These are phyloP conservation scores for Paradoxurus hermaphroditus DNA, from an alignment of 2,113 vertebrate genomes.

Conservation along the genomic window DNA sequence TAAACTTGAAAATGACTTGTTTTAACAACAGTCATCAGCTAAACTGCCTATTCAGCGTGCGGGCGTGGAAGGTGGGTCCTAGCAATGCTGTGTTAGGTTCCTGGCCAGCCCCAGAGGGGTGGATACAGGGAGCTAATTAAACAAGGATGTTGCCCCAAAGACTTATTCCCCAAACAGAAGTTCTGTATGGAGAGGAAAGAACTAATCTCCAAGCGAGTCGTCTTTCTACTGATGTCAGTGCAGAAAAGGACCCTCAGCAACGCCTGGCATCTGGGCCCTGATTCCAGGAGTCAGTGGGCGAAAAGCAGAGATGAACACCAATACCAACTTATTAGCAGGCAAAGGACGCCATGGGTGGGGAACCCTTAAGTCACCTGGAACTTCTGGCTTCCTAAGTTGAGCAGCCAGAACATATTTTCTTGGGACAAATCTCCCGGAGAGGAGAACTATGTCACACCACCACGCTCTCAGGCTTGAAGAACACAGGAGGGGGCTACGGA, in stretches of 20 bases:
- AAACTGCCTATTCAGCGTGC: not conserved
- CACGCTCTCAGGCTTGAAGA: not conserved
- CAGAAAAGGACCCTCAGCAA: not conserved
- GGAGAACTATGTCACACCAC: not conserved
- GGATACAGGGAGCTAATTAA: not conserved
- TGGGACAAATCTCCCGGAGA: not conserved
- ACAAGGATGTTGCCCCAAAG: not conserved
- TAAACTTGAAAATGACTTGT: not conserved
- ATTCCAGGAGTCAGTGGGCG: not conserved
- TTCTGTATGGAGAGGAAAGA: not conserved
- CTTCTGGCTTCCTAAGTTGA: not conserved
- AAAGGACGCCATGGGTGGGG: not conserved
- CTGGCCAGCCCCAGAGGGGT: not conserved
- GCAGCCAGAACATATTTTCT: not conserved
- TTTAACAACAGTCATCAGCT: not conserved
- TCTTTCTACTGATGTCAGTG: not conserved
- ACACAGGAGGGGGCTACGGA: not conserved
- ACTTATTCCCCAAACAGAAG: not conserved
- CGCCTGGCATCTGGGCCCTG: too few relatives aligned
- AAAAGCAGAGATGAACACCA: not conserved
- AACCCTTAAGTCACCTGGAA: too few relatives aligned
- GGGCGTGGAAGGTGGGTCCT: too few relatives aligned
- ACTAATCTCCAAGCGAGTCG: not conserved
- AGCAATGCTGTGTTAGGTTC: not conserved
- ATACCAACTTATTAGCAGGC: rapidly evolving